Base-by-base conservation (phyloP, 1,140 invertebrate genomes). In the Trialeurodes vaporariorum region DNA sequence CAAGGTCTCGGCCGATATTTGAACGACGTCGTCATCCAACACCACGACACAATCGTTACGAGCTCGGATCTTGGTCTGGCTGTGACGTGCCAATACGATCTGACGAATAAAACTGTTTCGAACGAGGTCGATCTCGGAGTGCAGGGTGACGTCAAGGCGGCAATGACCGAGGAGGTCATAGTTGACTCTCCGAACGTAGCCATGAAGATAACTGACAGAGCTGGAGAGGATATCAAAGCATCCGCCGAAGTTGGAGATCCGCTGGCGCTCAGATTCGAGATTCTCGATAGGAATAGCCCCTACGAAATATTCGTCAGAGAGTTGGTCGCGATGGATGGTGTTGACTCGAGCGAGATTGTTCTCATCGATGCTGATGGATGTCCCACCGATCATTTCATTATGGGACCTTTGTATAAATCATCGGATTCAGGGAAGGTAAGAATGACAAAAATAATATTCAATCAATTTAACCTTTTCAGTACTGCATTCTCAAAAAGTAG, bases 251-350 rank as follows among this genome's bases (percentile, higher is more conserved):
- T 95, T 68, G 92, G 92, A 71, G 93, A 96, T 80, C 91, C 92
- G 1, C 78, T 96, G 75, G 91, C 92, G 2, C 85, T 96, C 1
- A 85, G 89, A 74, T 96, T 96, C 78, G 92, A 95, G 79, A 95
- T 96, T 71, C 82, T 93, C 71, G 93, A 96, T 77, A 86, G 86
- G 68, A 89, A 93, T 80, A 93, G 89, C 73, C 94, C 94, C 1
- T 96, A 93, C 80, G 93, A 96, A 79, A 95, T 96, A 70, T 96
- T 96, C 77, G 93, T 96, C 2, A 85, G 93, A 63, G 92, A 96
- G 78, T 80, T 96, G 70, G 91, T 96, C 25, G 94, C 94, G 49
- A 92, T 95, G 89, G 94, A 96, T 76, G 93, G 93, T 27, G 88
- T 92, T 34, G 92, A 94, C 77, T 92, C 89, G 65, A 92, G 89